A percentile compares a stretch with the other conserved stretches of the same genome.
Conservation (phyloP, 2,113 vertebrate species). For the Mirza zaza region DNA sequence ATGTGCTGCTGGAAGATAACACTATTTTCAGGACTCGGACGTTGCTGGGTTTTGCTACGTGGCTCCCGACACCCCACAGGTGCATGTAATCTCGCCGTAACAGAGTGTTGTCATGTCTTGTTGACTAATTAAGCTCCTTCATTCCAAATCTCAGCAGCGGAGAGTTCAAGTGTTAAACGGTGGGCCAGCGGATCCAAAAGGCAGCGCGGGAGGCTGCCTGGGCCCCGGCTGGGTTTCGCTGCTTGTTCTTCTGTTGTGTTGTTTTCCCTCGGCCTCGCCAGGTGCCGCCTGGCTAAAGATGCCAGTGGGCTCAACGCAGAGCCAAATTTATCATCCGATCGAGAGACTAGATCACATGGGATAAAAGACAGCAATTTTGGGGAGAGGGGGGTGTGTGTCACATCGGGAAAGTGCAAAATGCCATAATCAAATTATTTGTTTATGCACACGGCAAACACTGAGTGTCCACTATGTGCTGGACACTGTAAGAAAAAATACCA, state of each 20-base stretch:
- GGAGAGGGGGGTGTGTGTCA: no score
- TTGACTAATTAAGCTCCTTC: conserved; percentile 70
- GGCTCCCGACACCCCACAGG: conserved; percentile 43
- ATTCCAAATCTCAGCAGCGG: conserved; percentile 62
- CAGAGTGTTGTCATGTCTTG: conserved; percentile 64
- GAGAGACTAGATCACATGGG: accelerated
- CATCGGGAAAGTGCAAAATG: no score
- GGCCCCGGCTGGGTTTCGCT: background rate
- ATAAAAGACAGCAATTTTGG: background rate
- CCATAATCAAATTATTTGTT: background rate
- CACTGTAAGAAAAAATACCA: background rate
- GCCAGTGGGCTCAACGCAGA: background rate
- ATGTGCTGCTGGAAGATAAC: conserved; percentile 66
- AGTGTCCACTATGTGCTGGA: background rate
- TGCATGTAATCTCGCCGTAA: conserved; percentile 64
- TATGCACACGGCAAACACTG: background rate
- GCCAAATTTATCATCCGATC: background rate
- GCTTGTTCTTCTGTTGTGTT: background rate
- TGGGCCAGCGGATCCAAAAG: background rate
- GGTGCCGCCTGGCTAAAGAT: background rate
- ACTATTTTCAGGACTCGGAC: conserved; percentile 24
- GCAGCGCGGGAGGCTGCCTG: accelerated
- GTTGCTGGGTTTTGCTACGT: conserved; percentile 21
- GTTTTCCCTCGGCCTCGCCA: background rate
- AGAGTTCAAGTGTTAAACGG: conserved; percentile 59